phyloP scores from a whole-genome alignment of 2,113 vertebrate genomes.

The Cricetomys ansorgei region DNA sequence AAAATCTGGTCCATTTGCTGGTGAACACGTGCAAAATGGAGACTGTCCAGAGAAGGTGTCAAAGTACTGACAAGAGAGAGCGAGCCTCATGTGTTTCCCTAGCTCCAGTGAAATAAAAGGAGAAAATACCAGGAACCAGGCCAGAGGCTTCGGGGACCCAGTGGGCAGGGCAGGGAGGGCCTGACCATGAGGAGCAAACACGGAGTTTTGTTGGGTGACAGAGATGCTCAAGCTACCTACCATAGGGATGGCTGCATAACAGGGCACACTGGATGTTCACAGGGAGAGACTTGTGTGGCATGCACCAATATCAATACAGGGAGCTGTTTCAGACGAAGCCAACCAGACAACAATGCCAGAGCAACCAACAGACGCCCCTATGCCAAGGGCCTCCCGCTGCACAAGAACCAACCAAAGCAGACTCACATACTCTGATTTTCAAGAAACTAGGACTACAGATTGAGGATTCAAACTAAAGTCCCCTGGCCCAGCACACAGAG shows the following conservation, averaged over 20 bases:
- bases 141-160: neutral
- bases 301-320: neutral
- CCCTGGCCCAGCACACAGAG: neutral
- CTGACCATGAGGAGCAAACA: neutral
- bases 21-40: neutral
- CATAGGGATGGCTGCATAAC: too few species aligned
- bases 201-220: rapidly evolving
- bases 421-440: neutral
- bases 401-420: rapidly evolving
- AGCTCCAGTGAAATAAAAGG: constrained; percentile 14
- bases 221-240: neutral
- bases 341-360: neutral
- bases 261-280: too few species aligned
- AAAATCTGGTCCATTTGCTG: neutral
- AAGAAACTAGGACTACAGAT: neutral
- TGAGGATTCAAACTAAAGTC: constrained; percentile 1
- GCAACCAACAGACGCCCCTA: neutral
- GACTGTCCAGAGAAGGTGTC: rapidly evolving
- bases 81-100: neutral
- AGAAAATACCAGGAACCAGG: neutral
- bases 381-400: neutral
- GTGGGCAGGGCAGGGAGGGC: rapidly evolving
- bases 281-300: neutral
- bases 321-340: neutral
- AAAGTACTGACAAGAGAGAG: neutral